These are phyloP conservation scores for Thelaira solivaga DNA, from an alignment of 2,888 invertebrate species.

Conservation along the genomic window DNA sequence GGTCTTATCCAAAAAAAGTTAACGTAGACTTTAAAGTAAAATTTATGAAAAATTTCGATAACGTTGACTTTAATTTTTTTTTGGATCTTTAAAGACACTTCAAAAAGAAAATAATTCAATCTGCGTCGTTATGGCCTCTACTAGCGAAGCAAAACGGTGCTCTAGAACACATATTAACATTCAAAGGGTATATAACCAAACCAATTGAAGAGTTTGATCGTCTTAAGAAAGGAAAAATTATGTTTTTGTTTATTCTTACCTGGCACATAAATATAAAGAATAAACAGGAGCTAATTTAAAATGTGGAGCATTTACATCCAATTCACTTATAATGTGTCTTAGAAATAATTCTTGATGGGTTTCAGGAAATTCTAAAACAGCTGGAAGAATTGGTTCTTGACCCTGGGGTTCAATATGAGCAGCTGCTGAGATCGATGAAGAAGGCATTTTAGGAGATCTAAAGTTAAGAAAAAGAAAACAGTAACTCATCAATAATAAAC, in stretches of 20 bases:
- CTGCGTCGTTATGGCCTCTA: too few relatives aligned
- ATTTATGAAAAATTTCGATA: too few relatives aligned
- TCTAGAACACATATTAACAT: too few relatives aligned
- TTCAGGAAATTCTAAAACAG: slow-evolving; percentile 95
- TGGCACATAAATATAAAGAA: slow-evolving; percentile 94
- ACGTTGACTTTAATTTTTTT: too few relatives aligned
- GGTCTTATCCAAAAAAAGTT: too few relatives aligned
- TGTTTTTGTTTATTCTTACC: slow-evolving; percentile 78
- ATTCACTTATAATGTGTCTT: slow-evolving; percentile 89
- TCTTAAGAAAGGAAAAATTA: too few relatives aligned
- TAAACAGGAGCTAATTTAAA: slow-evolving; percentile 98
- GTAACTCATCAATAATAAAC: not conserved
- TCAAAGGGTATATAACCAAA: too few relatives aligned
- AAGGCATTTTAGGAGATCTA: slow-evolving; percentile 73
- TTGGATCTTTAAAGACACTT: too few relatives aligned
- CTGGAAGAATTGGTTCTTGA: slow-evolving; percentile 93
- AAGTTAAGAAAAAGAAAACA: slow-evolving; percentile 22
- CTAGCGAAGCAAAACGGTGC: too few relatives aligned
- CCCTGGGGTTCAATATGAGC: slow-evolving; percentile 79
- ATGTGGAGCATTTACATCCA: slow-evolving; percentile 91
- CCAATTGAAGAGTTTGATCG: not conserved
- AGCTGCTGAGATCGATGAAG: slow-evolving; percentile 64
- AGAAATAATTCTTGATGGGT: slow-evolving; percentile 95
- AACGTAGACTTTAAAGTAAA: too few relatives aligned
- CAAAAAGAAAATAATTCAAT: too few relatives aligned